A percentile compares a stretch with the other conserved stretches of the same genome.
Conservation (phyloP, 2,888 invertebrate species). For the Dysmachus trigonus region DNA sequence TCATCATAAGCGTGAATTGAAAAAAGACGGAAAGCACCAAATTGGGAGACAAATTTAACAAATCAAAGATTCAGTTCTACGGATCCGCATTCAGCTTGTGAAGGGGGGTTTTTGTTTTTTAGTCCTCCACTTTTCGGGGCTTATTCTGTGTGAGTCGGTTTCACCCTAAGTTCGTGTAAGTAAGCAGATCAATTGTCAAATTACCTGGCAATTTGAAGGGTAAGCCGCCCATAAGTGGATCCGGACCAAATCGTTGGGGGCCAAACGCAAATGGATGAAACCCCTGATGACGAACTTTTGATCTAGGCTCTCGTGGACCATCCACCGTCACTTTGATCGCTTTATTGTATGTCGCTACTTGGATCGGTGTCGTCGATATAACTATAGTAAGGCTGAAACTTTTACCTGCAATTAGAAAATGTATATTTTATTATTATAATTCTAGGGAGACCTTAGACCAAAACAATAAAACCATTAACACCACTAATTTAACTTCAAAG, state of each 20-base stretch:
- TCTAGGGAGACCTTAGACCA: too few relatives aligned
- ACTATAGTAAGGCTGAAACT: slow-evolving; percentile 97
- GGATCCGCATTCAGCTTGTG: not conserved
- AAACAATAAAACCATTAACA: too few relatives aligned
- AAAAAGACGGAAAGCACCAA: not conserved
- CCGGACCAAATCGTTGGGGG: slow-evolving; percentile 82
- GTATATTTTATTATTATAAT: not conserved
- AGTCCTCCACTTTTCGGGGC: too few relatives aligned
- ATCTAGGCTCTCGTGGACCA: slow-evolving; percentile 96
- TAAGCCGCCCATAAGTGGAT: slow-evolving; percentile 78
- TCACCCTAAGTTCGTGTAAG: not conserved
- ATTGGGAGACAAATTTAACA: slow-evolving; percentile 38
- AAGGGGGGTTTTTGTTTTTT: not conserved
- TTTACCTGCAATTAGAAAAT: slow-evolving; percentile 77
- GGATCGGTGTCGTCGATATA: slow-evolving; percentile 91
- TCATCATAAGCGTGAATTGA: slow-evolving; percentile 23
- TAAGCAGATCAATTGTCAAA: slow-evolving; percentile 49
- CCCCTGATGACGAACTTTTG: slow-evolving; percentile 88
- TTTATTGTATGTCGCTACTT: slow-evolving; percentile 95
- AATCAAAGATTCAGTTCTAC: slow-evolving; percentile 7
- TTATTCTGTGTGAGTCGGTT: not conserved
- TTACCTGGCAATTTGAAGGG: slow-evolving; percentile 89
- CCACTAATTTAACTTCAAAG: too few relatives aligned
- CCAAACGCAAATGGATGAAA: slow-evolving; percentile 92
- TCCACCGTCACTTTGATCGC: slow-evolving; percentile 99